Base-by-base conservation (phyloP, 2,888 invertebrate species). In the Thera obeliscata region DNA sequence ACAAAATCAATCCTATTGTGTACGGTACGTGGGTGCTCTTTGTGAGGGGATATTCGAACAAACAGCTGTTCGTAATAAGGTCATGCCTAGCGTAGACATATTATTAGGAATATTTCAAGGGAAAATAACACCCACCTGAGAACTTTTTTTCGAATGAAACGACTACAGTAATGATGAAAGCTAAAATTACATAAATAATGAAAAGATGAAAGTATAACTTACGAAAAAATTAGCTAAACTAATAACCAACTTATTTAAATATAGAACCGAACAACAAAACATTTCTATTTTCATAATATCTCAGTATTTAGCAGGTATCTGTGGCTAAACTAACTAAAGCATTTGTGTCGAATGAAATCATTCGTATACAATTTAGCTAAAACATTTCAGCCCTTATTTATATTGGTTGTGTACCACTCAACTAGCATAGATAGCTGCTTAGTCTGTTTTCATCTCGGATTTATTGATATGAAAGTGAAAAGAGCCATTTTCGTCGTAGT, bases 1-100 rank as follows among this genome's bases (percentile, higher is more conserved):
- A 88, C 84, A 81, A 89, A 85, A 88, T 84, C 83, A 85, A 84
- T 87, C 86, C 87, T 84, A 85, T 89, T 88, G 86, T 88, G 78
- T 77, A 73, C 71, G 76, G 78, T 77, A 73, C 71, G 76, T 67
- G 78, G 75, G 71, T 46, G 43, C 43, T 7, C 48, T 64, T 38
- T 64, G 76, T 73, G 80, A 76, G 75, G 77, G 76, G 74, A 77
- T 70, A 62, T 70, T 64, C 69, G 63, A 71, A 72, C 75, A 76
- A 74, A 71, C 77, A 76, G 76, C 72, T 81, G 79, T 78, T 79
- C 78, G 79, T 61, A 61, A 61, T 56, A 61, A 3, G 22, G 50
- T 36, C 48, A 35, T 55, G 56, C 56, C 41, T 36, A 54, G 7
- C 11, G 52, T 46, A 61, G 11, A 61, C 46, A 54, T 41, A 41